Evolutionary conservation across 2,797 vertebrate genomes (phyloP).

Genomic region (Yasuhikotakia modesta): DNA sequence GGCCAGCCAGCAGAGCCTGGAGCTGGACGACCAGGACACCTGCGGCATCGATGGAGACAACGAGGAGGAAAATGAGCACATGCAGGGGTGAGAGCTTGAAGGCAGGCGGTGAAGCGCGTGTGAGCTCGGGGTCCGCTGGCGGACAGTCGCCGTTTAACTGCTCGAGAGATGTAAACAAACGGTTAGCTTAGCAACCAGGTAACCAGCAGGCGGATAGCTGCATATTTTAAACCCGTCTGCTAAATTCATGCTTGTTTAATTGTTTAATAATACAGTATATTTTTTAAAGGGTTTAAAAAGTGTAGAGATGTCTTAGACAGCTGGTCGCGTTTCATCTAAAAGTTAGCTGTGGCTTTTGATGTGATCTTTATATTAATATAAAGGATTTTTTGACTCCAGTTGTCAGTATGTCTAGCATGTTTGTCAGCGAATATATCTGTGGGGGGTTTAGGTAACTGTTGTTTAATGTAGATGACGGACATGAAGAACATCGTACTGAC

Average conservation of each 20-base stretch:
- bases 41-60: constrained; percentile 98
- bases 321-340: neutral
- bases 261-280: neutral
- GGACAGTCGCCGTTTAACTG: neutral
- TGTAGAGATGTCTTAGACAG: neutral
- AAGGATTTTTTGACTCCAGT: constrained; percentile 7
- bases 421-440: too few relatives aligned
- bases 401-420: neutral
- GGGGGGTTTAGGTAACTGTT: neutral
- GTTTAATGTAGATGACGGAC: neutral
- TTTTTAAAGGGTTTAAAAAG: neutral
- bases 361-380: constrained; percentile 15
- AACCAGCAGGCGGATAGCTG: neutral
- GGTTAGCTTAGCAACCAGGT: constrained; percentile 45
- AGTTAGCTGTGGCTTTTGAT: constrained; percentile 25
- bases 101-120: neutral
- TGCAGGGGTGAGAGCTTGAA: constrained; percentile 83
- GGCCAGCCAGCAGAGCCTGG: constrained; percentile 97
- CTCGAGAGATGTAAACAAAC: constrained; percentile 48
- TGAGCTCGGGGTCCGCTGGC: neutral
- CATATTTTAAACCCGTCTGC: neutral
- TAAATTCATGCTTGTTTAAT: neutral
- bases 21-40: constrained; percentile 98
- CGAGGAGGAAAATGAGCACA: constrained; percentile 95
- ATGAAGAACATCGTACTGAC: neutral